phyloP scores from a whole-genome alignment of 2,888 invertebrate species.

The Pocota personata region DNA sequence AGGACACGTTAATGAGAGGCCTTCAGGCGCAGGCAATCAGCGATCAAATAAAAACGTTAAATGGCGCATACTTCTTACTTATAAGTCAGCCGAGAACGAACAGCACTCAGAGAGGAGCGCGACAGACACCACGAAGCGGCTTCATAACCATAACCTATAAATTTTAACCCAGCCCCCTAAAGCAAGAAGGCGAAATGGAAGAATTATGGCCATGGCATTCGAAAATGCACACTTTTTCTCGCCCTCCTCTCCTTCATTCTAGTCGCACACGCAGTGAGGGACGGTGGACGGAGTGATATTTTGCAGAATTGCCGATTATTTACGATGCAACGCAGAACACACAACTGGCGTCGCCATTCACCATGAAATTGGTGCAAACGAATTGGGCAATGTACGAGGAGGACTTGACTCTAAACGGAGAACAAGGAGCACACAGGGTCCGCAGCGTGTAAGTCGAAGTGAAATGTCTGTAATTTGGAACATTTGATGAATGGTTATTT shows the following conservation, averaged over 20 bases:
- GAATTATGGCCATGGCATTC: slow-evolving; percentile 68
- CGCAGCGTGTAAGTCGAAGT: slow-evolving; percentile 78
- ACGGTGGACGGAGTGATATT: slow-evolving; percentile 40
- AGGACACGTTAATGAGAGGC: slow-evolving; percentile 69
- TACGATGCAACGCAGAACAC: slow-evolving; percentile 72
- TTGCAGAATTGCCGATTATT: slow-evolving; percentile 69
- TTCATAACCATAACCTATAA: slow-evolving; percentile 70
- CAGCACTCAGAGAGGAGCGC: slow-evolving; percentile 19
- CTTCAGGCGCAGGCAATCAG: slow-evolving; percentile 74
- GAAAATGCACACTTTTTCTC: slow-evolving; percentile 66
- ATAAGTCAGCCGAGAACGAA: slow-evolving; percentile 65
- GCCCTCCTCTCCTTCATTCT: not conserved
- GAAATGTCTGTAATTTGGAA: slow-evolving; percentile 83
- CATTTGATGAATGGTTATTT: slow-evolving; percentile 83
- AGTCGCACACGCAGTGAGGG: not conserved
- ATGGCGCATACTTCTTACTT: slow-evolving; percentile 76
- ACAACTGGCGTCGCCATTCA: slow-evolving; percentile 67
- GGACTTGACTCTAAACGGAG: slow-evolving; percentile 23
- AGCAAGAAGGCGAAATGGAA: slow-evolving; percentile 63
- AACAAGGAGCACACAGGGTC: slow-evolving; percentile 34
- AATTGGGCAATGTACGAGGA: slow-evolving; percentile 77
- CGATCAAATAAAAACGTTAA: slow-evolving; percentile 75
- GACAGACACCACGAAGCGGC: slow-evolving; percentile 44
- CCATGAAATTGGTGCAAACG: slow-evolving; percentile 83
- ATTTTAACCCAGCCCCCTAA: slow-evolving; percentile 53